Conservation (phyloP, 2,888 invertebrate species). For the Callinectes sapidus region DNA sequence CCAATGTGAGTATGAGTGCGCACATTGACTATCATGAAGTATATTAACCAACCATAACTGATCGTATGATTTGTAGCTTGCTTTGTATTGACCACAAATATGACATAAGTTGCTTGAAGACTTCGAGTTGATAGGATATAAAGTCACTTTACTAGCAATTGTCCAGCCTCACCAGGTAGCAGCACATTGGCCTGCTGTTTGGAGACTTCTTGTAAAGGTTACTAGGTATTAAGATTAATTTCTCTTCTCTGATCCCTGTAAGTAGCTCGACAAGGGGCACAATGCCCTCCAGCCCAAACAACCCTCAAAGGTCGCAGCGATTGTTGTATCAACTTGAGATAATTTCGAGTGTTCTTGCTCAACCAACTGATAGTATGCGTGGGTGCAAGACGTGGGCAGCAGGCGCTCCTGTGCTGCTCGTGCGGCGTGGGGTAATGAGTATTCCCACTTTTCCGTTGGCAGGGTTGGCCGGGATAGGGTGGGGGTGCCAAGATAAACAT, state of each 20-base stretch:
- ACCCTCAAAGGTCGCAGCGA: slow-evolving; percentile 1
- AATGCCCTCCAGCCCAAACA: not conserved
- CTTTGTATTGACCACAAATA: too few species aligned
- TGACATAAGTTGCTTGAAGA: too few species aligned
- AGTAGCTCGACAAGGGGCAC: not conserved
- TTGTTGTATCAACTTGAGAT: not conserved
- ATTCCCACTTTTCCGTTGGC: not conserved
- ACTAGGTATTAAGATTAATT: too few species aligned
- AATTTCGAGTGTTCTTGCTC: not conserved
- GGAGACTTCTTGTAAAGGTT: not conserved
- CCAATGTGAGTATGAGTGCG: too few species aligned
- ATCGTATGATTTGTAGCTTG: too few species aligned
- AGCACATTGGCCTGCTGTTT: not conserved
- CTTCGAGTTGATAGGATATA: too few species aligned
- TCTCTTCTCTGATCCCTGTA: too few species aligned
- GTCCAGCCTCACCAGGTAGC: too few species aligned
- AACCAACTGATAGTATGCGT: not conserved
- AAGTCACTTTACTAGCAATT: too few species aligned
- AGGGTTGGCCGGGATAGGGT: not conserved
- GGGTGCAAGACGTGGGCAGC: not conserved
- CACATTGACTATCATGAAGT: not conserved
- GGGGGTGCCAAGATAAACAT: not conserved
- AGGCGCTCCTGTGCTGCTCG: not conserved
- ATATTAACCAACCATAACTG: not conserved
- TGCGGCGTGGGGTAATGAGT: not conserved